Conservation (phyloP, 2,113 vertebrate genomes). For the Bothrops jararaca region DNA sequence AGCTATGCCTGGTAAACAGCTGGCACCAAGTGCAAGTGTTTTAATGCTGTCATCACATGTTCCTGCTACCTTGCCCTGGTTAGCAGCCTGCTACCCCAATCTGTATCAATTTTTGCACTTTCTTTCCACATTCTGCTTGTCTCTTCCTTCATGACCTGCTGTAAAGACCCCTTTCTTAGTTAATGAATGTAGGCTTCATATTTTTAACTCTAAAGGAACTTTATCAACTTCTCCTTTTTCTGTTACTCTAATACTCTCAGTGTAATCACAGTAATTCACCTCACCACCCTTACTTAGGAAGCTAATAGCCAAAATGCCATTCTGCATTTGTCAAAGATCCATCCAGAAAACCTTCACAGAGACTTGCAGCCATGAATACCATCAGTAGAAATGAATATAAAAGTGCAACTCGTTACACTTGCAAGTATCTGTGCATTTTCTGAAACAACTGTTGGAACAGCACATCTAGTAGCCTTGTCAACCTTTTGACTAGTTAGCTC, state of each 20-base stretch:
- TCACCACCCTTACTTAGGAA: constrained; percentile 18
- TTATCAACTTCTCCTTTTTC: not conserved
- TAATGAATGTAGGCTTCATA: not conserved
- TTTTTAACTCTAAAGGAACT: constrained; percentile 5
- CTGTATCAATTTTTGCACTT: not conserved
- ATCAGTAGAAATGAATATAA: not conserved
- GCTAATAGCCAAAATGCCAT: constrained; percentile 15
- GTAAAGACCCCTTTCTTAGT: not conserved
- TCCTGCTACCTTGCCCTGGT: not conserved
- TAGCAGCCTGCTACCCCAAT: not conserved
- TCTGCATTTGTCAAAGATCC: constrained; percentile 5
- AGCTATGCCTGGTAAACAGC: not conserved
- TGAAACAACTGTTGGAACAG: not conserved
- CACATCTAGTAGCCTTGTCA: not conserved
- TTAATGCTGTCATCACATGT: not conserved
- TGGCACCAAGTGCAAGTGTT: not conserved
- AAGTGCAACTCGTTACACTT: not conserved
- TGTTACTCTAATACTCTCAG: not conserved
- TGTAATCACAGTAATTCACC: constrained; percentile 31
- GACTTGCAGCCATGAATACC: not conserved
- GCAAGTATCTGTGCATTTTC: not conserved
- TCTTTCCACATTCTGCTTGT: not conserved
- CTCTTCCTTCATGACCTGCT: not conserved
- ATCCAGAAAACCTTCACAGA: constrained; percentile 1
- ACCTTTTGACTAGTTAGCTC: not conserved